phyloP scores from a whole-genome alignment of 2,113 vertebrate species.

The Phainopepla nitens region DNA sequence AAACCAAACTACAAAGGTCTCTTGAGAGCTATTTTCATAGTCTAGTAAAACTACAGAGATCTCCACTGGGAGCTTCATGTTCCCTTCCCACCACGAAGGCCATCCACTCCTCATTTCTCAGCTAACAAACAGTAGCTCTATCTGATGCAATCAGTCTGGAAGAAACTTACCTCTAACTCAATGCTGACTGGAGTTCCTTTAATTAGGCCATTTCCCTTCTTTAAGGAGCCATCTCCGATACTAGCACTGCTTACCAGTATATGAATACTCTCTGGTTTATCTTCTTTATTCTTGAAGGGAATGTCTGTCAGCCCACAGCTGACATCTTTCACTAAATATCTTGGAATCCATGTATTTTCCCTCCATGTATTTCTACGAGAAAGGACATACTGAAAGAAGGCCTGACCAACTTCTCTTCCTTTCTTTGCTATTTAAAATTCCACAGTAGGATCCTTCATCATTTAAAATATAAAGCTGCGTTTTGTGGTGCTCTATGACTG shows the following conservation, averaged over 20 bases:
- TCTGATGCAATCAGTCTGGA: accelerated
- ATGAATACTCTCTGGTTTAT: not conserved
- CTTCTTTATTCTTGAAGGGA: not conserved
- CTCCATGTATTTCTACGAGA: not conserved
- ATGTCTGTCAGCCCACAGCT: not conserved
- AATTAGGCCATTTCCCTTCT: not conserved
- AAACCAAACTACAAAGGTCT: not conserved
- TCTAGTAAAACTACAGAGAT: not conserved
- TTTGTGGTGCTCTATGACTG: not conserved
- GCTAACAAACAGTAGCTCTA: not conserved
- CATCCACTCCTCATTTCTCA: not conserved
- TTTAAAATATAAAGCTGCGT: not conserved
- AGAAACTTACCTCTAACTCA: not conserved
- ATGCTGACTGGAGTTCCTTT: not conserved
- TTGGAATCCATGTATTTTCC: not conserved
- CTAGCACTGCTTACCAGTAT: not conserved
- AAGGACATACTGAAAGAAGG: not conserved
- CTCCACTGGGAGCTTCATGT: not conserved
- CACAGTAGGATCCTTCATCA: not conserved
- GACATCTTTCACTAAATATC: not conserved
- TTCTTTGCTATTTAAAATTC: not conserved
- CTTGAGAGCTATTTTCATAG: not conserved
- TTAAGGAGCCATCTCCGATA: not conserved
- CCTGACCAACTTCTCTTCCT: not conserved
- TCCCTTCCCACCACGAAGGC: accelerated